Percentiles rank a stretch among this genome's conserved stretches.
Evolutionary conservation across 2,797 vertebrate species (phyloP).

Genomic region (Syndactyla subalaris): DNA sequence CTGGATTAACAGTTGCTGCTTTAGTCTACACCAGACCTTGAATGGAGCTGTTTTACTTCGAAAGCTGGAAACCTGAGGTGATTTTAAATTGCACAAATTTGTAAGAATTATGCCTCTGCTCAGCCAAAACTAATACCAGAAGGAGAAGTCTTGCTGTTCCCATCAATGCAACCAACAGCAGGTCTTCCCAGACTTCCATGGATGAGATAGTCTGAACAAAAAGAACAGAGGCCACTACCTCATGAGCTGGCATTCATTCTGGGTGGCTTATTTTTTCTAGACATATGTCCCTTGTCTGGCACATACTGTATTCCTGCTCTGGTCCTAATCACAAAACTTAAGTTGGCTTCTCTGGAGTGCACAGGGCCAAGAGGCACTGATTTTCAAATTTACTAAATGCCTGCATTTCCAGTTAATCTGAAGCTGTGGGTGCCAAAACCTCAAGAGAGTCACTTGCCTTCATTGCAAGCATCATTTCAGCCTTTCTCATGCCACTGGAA

Average conservation of each 20-base stretch:
- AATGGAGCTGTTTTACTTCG: neutral
- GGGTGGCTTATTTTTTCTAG: neutral
- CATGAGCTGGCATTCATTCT: neutral
- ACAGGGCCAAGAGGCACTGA: neutral
- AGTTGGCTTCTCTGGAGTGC: neutral
- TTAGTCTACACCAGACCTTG: neutral
- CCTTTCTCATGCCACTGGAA: slow-evolving; percentile 5
- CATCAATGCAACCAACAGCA: neutral
- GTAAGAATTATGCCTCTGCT: neutral
- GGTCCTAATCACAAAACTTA: neutral
- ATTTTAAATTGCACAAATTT: neutral
- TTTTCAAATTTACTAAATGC: slow-evolving; percentile 28
- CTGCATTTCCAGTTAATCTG: slow-evolving; percentile 22
- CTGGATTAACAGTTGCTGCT: neutral
- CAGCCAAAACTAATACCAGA: neutral
- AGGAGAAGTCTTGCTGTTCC: neutral
- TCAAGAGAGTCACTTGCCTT: slow-evolving; percentile 30
- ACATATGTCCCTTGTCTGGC: neutral
- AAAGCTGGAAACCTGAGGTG: neutral
- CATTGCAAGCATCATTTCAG: slow-evolving; percentile 9
- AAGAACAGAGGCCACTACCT: neutral
- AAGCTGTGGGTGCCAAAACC: slow-evolving; percentile 30
- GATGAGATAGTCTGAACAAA: neutral
- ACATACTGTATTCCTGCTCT: neutral
- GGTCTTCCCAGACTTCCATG: neutral